These are phyloP conservation scores for Nasonia giraulti DNA, from an alignment of 1,140 invertebrate genomes.

Conservation along the genomic window DNA sequence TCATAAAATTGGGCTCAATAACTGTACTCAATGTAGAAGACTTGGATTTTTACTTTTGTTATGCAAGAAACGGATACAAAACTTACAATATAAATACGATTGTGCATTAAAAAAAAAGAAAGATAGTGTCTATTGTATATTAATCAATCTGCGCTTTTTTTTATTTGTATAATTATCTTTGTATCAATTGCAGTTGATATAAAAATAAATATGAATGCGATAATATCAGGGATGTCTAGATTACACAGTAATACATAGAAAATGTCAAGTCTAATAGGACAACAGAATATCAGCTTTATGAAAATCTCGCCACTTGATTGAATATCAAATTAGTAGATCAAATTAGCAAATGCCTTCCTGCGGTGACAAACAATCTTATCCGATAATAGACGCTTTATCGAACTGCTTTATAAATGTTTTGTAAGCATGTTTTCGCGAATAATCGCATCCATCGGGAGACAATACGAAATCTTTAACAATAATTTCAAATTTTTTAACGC, in stretches of 20 bases:
- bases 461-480: background rate
- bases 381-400: slow-evolving; percentile 1
- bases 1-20: background rate
- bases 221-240: no score
- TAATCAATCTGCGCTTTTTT: background rate
- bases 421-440: background rate
- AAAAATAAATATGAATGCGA: no score
- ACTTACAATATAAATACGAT: slow-evolving; percentile 27
- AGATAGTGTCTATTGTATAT: background rate
- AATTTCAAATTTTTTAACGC: background rate
- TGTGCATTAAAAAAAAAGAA: slow-evolving; percentile 21
- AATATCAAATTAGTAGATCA: no score
- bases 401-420: background rate
- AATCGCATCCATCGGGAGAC: no score
- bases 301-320: no score
- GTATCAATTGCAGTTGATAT: background rate
- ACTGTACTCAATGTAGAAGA: slow-evolving; percentile 31
- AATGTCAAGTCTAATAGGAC: background rate
- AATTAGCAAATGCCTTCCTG: no score
- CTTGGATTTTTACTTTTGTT: slow-evolving; percentile 31
- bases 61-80: slow-evolving; percentile 33
- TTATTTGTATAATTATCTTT: background rate
- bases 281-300: no score
- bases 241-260: background rate
- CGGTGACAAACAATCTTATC: no score